Percentiles rank a stretch among this genome's conserved stretches.
Evolutionary conservation across 2,888 invertebrate genomes (phyloP).

Genomic region (Drosophila neotestacea): DNA sequence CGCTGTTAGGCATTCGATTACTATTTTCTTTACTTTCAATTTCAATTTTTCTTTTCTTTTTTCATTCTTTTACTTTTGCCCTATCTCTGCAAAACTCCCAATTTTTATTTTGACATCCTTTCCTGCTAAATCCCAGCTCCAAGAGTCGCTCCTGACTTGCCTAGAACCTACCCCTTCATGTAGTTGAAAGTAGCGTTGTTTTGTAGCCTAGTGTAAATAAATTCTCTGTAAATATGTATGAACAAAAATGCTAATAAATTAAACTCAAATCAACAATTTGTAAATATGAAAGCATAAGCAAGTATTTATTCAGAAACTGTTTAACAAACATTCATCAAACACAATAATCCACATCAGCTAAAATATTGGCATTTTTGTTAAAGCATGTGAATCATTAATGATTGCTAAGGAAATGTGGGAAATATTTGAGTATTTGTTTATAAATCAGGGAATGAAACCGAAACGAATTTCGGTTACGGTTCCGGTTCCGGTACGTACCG

Average conservation of each 20-base stretch:
- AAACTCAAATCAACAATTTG: constrained; percentile 48
- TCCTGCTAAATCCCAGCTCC: constrained; percentile 83
- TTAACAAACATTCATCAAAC: constrained; percentile 39
- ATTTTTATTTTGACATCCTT: constrained; percentile 46
- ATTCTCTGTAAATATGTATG: constrained; percentile 53
- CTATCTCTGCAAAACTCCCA: constrained; percentile 19
- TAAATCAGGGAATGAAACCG: too few relatives aligned
- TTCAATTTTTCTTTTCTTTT: constrained; percentile 35
- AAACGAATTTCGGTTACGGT: too few relatives aligned
- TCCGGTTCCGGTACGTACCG: too few relatives aligned
- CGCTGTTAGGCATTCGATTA: constrained; percentile 67
- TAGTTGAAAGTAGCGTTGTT: constrained; percentile 85
- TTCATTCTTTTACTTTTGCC: constrained; percentile 31
- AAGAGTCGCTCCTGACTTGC: constrained; percentile 88
- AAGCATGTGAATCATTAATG: constrained; percentile 51
- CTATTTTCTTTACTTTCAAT: constrained; percentile 45
- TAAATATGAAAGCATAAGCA: constrained; percentile 51
- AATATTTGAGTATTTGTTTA: constrained; percentile 11
- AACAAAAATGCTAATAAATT: constrained; percentile 81
- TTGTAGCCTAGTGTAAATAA: constrained; percentile 76
- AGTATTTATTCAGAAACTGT: constrained; percentile 32
- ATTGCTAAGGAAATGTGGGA: constrained; percentile 44
- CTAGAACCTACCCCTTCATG: constrained; percentile 87
- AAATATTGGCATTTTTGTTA: constrained; percentile 80
- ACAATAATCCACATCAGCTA: constrained; percentile 38